Base-by-base conservation (phyloP, 2,888 invertebrate genomes). In the Scaptomyza flava region DNA sequence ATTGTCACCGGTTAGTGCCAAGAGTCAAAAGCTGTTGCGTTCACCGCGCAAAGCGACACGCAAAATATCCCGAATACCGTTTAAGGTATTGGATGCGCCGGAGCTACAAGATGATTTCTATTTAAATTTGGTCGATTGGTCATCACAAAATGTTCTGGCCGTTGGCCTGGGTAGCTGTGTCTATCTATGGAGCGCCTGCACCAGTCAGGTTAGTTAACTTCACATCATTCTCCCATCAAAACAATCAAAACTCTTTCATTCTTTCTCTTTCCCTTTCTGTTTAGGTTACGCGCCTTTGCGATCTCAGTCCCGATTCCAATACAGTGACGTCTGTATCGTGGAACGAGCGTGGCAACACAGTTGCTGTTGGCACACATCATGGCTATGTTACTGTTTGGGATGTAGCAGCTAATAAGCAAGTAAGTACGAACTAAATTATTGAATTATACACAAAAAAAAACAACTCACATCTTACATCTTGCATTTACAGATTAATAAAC, bases 381-480 rank as follows among this genome's bases (percentile, higher is more conserved):
- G 99, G 99, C 56, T 97, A 97, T 89, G 97, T 99, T 59, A 98
- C 99, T 89, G 98, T 99, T 9, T 99, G 99, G 99, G 99, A 99
- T 93, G 98, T 98, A 17, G 95, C 97, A 51, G 96, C 96, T 20
- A 97, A 96, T 88, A 98, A 98, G 91, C 96, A 97, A 93, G 94
- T 94, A 77, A 81, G 90, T 50, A 27, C 12, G 27, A 11, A 31
- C 2, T 20, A 23, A 2, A 31, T 9, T 1, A 9, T 3, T 31
- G 9, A 9, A 7, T 31, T 31, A 9, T 7, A 2, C 7, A 31
- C 30, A 30, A 7, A 5, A 6, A 30, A 8, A 30, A 30, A 17
- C 17, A 17, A 17, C 17, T 23, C 23, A 33, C 30, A 30, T 6
- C 12, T 31, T n/a, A 7, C 14, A 14, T 48, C 8, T 27, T 27